phyloP scores from a whole-genome alignment of 2,888 invertebrate species.

The Philereme transversata region DNA sequence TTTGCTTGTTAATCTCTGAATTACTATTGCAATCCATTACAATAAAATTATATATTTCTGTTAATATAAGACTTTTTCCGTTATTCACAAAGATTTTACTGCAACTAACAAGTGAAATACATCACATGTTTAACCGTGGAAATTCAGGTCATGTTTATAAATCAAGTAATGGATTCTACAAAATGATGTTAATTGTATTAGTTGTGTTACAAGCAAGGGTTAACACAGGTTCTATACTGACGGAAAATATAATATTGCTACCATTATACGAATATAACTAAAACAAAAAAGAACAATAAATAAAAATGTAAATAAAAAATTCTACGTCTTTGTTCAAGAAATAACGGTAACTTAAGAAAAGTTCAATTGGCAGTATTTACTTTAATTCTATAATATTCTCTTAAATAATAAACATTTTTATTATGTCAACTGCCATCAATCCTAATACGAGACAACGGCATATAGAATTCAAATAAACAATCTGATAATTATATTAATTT shows the following conservation, averaged over 20 bases:
- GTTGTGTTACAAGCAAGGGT: constrained; percentile 84
- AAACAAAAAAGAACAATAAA: constrained; percentile 53
- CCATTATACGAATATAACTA: constrained; percentile 48
- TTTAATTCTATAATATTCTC: constrained; percentile 58
- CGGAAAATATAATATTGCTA: constrained; percentile 44
- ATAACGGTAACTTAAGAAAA: constrained; percentile 76
- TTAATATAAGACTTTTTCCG: constrained; percentile 62
- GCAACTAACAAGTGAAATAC: constrained; percentile 51
- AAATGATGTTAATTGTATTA: constrained; percentile 72
- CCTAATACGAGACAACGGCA: constrained; percentile 65
- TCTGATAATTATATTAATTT: constrained; percentile 63
- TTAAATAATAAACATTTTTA: constrained; percentile 54
- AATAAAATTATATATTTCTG: constrained; percentile 42
- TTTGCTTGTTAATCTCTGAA: constrained; percentile 80
- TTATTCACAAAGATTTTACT: constrained; percentile 63
- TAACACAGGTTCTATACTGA: constrained; percentile 70
- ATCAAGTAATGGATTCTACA: constrained; percentile 31
- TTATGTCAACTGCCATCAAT: constrained; percentile 66
- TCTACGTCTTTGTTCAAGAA: constrained; percentile 72
- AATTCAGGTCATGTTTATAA: constrained; percentile 35
- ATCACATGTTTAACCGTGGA: constrained; percentile 61
- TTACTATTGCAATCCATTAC: constrained; percentile 55
- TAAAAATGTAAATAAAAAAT: constrained; percentile 51
- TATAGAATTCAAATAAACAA: constrained; percentile 71
- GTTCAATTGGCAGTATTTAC: constrained; percentile 71